A percentile compares a stretch with the other conserved stretches of the same genome.
phyloP scores from a whole-genome alignment of 2,888 invertebrate genomes.

The Pimpla rufipes region DNA sequence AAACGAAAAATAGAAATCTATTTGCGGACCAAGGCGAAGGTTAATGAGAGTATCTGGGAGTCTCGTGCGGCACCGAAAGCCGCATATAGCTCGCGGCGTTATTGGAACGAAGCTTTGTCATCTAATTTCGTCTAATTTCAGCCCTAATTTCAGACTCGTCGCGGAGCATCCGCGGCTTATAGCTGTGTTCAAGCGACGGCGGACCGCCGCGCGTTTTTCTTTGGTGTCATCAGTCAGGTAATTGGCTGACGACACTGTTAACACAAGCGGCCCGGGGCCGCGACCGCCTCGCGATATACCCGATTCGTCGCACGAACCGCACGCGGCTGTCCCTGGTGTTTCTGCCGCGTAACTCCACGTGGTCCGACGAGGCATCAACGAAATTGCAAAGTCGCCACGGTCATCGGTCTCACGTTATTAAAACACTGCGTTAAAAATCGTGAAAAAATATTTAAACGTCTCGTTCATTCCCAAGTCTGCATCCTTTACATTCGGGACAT shows the following conservation, averaged over 20 bases:
- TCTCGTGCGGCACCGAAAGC: slow-evolving; percentile 23
- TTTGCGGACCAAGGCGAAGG: slow-evolving; percentile 56
- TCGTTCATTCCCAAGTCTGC: too few species aligned
- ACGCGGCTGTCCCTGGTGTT: neutral
- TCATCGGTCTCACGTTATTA: slow-evolving; percentile 7
- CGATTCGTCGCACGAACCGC: neutral
- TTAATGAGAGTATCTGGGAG: slow-evolving; percentile 42
- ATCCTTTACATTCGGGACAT: too few species aligned
- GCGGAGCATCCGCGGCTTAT: slow-evolving; percentile 15
- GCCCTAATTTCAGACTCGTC: slow-evolving; percentile 18
- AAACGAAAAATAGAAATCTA: slow-evolving; percentile 39
- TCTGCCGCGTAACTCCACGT: slow-evolving; percentile 6
- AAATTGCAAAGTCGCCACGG: neutral
- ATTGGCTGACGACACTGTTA: slow-evolving; percentile 16
- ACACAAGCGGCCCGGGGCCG: neutral
- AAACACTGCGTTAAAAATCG: too few species aligned
- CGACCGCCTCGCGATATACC: too few species aligned
- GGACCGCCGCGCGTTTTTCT: neutral
- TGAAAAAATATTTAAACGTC: too few species aligned
- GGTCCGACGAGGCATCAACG: neutral
- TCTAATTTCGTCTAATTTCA: slow-evolving; percentile 35
- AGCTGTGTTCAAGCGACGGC: neutral
- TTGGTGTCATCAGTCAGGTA: slow-evolving; percentile 33
- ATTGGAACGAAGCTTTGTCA: slow-evolving; percentile 15
- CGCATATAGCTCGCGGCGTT: neutral